Conservation (phyloP, 2,797 vertebrate species). For the Rhincodon typus region DNA sequence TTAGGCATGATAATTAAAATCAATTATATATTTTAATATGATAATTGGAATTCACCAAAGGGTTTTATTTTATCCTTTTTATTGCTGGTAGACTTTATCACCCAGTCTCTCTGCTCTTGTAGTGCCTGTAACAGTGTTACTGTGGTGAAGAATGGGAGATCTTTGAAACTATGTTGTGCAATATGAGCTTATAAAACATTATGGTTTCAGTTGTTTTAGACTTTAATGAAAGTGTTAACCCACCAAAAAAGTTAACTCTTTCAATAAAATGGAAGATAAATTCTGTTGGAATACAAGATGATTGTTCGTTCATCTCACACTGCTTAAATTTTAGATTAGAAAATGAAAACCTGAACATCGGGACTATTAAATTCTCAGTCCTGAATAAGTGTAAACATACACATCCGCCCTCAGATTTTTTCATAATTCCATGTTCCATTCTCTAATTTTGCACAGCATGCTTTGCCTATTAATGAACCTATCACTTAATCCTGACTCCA, state of each 20-base stretch:
- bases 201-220: neutral
- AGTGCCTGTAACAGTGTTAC: neutral
- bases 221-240: neutral
- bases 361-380: neutral
- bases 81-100: neutral
- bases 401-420: too few relatives aligned
- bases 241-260: neutral
- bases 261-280: neutral
- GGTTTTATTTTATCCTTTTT: slow-evolving; percentile 3
- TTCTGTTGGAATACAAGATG: neutral
- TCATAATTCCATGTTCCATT: neutral
- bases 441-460: neutral
- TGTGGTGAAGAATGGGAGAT: neutral
- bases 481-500: neutral
- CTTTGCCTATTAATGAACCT: neutral
- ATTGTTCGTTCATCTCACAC: neutral
- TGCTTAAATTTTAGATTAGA: neutral
- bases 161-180: neutral
- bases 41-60: neutral
- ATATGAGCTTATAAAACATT: neutral
- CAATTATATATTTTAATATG: neutral
- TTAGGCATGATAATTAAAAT: slow-evolving; percentile 11
- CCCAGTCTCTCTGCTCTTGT: neutral
- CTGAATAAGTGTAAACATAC: neutral
- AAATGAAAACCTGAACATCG: neutral